Base-by-base conservation (phyloP, 2,888 invertebrate species). In the Drosophila koepferae region DNA sequence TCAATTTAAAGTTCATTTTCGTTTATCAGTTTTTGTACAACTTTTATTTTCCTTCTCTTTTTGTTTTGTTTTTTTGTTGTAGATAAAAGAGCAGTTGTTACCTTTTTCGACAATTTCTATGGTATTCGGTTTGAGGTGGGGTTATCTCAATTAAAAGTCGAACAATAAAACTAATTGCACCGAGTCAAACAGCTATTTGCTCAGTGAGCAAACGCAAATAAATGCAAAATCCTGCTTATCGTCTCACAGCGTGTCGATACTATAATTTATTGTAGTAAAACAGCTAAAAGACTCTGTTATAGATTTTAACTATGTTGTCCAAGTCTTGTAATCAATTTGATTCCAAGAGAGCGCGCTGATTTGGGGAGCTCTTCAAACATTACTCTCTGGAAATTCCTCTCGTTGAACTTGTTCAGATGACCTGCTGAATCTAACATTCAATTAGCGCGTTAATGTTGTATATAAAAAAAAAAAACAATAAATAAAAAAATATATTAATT, bases 1-100 rank as follows among this genome's bases (percentile, higher is more conserved):
- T 68, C 46, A 58, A 61, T 86, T 82, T 68, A 59, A 82, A 74
- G 63, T 90, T 84, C 51, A 63, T 63, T 87, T 81, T 83, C 60
- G 71, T 66, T 73, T 90, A 85, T 85, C 85, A 75, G 54, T 3
- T 23, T 12, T 60, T 60, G 43, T 40, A 44, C 16, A 31, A 23
- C 49, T 46, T 61, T 59, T 70, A 61, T 72, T 55, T 59, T 65
- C 4, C 12, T 36, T 34, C 28, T 28, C 12, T 36, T 12, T 34
- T 31, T 31, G 5, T 31, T 36, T 34, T 31, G 6, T 1, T 12
- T 36, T 34, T 31, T 43, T 43, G 40, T 18, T 51, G 31, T 68
- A 75, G 80, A 70, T 71, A 82, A 75, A 68, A 65, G 55, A 67
- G 44, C 44, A 53, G 49, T 60, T 60, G 44, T 55, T 79, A 49